Conservation (phyloP, 2,888 invertebrate genomes). For the Synanthedon myopaeformis region DNA sequence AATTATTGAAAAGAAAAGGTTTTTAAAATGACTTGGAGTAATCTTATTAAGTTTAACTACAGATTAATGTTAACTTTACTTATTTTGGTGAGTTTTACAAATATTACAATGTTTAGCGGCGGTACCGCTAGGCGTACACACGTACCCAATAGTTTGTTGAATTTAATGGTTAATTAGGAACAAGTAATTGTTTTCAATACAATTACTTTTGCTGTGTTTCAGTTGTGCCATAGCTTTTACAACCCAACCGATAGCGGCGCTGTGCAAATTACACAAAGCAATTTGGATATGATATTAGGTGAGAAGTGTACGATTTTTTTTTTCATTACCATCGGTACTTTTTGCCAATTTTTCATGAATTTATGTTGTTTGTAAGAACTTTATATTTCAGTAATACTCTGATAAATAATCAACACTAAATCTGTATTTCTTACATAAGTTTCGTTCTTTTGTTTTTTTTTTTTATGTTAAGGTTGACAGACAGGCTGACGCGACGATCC, state of each 20-base stretch:
- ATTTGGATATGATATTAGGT: conserved; percentile 89
- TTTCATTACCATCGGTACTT: background rate
- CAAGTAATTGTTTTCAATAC: conserved; percentile 34
- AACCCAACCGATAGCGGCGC: conserved; percentile 86
- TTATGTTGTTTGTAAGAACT: no score
- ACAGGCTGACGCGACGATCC: no score
- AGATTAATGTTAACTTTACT: conserved; percentile 35
- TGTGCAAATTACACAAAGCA: conserved; percentile 81
- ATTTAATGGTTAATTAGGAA: conserved; percentile 47
- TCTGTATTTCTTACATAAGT: background rate
- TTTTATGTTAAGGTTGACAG: background rate
- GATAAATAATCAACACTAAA: background rate
- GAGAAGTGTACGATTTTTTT: conserved; percentile 28
- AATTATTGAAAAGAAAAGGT: no score
- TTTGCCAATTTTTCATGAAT: no score
- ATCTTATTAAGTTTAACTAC: conserved; percentile 17
- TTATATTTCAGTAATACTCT: background rate
- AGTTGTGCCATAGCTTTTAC: conserved; percentile 72
- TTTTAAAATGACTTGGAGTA: no score
- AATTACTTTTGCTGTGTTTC: conserved; percentile 41
- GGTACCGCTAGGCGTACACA: conserved; percentile 14
- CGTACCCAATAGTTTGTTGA: conserved; percentile 27
- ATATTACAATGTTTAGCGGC: conserved; percentile 7
- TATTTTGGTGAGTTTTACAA: conserved; percentile 41
- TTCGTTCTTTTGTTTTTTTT: no score